Evolutionary conservation across 2,113 vertebrate genomes (phyloP).

Genomic region (Hemiscyllium ocellatum): DNA sequence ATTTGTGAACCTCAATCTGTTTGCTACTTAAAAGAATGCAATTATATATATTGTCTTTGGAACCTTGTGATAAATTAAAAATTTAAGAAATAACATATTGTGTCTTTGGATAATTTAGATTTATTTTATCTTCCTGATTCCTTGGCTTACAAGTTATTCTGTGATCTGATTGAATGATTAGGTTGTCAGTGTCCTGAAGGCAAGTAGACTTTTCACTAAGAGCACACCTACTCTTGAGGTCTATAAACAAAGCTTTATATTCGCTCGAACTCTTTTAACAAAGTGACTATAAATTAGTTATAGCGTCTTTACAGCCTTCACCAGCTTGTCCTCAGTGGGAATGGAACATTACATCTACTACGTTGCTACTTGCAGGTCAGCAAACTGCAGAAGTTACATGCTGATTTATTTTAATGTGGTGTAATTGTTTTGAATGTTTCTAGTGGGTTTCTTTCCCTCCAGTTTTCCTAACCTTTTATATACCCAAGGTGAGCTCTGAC

Average conservation of each 20-base stretch:
- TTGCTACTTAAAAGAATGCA: neutral
- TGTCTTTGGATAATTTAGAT: neutral
- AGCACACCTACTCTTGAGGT: constrained; percentile 13
- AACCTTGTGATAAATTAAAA: neutral
- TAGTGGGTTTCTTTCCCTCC: neutral
- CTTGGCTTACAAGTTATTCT: neutral
- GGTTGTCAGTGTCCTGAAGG: neutral
- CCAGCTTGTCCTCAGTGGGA: constrained; percentile 10
- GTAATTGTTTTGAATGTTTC: neutral
- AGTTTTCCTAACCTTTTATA: neutral
- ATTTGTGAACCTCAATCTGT: neutral
- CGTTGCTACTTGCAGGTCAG: neutral
- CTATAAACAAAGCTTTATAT: constrained; percentile 28
- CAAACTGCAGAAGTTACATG: neutral
- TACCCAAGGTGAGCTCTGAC: neutral
- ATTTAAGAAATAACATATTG: too few species aligned
- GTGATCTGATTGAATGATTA: neutral
- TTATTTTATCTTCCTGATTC: neutral
- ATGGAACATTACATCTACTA: neutral
- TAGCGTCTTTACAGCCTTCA: neutral
- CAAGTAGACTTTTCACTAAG: neutral
- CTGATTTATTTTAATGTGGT: neutral
- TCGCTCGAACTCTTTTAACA: neutral
- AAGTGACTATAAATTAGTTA: constrained; percentile 27
- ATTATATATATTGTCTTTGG: neutral